Base-by-base conservation (phyloP, 2,888 invertebrate species). In the Mesodorylaimus sp. region DNA sequence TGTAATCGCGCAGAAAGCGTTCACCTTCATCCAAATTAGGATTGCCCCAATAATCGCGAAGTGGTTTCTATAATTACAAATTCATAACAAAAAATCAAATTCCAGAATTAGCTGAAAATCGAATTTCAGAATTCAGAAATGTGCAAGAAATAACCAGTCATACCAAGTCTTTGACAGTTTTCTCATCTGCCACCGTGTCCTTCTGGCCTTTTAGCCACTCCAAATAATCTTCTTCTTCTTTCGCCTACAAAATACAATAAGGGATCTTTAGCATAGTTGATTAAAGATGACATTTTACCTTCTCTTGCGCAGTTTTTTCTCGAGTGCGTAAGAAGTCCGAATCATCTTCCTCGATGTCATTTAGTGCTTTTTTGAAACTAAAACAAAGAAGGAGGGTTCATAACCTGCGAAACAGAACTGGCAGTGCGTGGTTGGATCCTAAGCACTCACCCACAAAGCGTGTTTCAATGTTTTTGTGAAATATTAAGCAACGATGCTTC, bases 1-100 rank as follows among this genome's bases (percentile, higher is more conserved):
- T 79, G 66, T 84, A 95, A 69, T 97, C 91, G 49, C 84, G 75
- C 1, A 97, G 72, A 69, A 88, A 97, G 50, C 80, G 80, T 65
- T 95, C 93, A 29, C 78, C 80, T 48, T 79, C 76, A 58, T 81
- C 80, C 24, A 95, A 70, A 55, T 80, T 77, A 19, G 83, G 81
- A 67, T 82, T 77, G 16, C 75, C 78, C 89, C 89, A 91, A 61
- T 80, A 81, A 25, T 82, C 79, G 58, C 80, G 80, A 32, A 89
- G 68, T 0, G 80, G 79, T 52, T 80, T 79, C 58, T 65, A 51
- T 7, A 47, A 85, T 42, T 7, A 36, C 10, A 19, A 36, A 23
- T 23, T 21, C 42, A 23, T 19, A n/a, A 10, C 10, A 23, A 7
- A 21, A 7, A 7, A 13, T 13, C 24, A 19, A 23, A 7, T 45